Evolutionary conservation across 2,113 vertebrate genomes (phyloP), one percentile per base, ranked within the genome.

Genomic region (Xenopus laevis): DNA sequence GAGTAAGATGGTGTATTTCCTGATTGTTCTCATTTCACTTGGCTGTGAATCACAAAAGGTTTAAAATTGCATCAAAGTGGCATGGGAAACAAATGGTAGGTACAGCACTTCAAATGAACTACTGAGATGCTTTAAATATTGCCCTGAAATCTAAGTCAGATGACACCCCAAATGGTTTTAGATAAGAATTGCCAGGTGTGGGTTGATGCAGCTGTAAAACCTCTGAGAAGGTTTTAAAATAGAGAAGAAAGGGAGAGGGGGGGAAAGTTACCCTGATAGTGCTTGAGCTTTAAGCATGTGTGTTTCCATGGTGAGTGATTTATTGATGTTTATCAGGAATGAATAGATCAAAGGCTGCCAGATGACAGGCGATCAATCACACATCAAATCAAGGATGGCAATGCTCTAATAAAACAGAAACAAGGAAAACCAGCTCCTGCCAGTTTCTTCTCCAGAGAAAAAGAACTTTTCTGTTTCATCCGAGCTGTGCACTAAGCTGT

Each of bases 281-380:
- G 89, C 90, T 27, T 27, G 23, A 27, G 23, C 23, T 92, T 91
- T 92, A 87, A 89, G 88, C 91, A 92, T 92, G 90, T 93, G 91
- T 91, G 92, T 93, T 92, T 91, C 92, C 91, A 93, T 93, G 92
- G 92, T 92, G 92, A 93, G 92, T 93, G 92, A 93, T 93, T 93
- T 93, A 93, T 93, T 93, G 92, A 93, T 93, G 92, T 93, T 93
- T 93, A 93, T 93, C 92, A 92, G 92, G 91, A 92, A 92, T 93
- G 91, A 93, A 92, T 91, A 93, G 92, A 93, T 93, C 90, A 93
- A 93, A 93, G 91, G 90, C 90, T 90, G 91, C 91, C 87, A 89
- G 91, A 93, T 93, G 92, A 93, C 92, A 92, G 91, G 89, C 91
- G 90, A 93, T 93, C 92, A 92, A 93, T 93, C 92, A 93, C 89